Base-by-base conservation (phyloP, 2,797 vertebrate species). In the Acomys russatus region DNA sequence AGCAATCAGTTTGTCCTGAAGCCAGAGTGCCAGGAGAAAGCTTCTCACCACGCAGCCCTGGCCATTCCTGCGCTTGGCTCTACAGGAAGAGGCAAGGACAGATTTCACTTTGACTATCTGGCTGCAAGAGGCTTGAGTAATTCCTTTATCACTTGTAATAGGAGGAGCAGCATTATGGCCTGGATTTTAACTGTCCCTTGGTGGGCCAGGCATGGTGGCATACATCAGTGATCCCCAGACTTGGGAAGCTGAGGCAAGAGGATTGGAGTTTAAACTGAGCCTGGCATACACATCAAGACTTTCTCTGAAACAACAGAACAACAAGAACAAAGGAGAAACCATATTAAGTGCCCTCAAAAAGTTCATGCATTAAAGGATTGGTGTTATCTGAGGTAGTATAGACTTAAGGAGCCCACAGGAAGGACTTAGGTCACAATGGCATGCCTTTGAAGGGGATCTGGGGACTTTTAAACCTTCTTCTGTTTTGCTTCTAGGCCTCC, bases 111-210 rank as follows among this genome's bases (percentile, higher is more conserved):
- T 10, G 6, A 17, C 78, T 64, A 84, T 63, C 63, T 59, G 49
- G 51, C 25, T 91, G 33, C 54, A 59, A 64, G 14, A 88, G 80
- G 51, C n/a, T 59, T 89, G 44, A 44, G 25, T 79, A 74, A 76
- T 64, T 94, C 54, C 49, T 85, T n/a, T 49, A 71, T 74, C n/a
- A 80, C 22, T 68, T 84, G 23, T 92, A 74, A 44, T 23, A 94
- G 70, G 33, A 49, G 9, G 9, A 44, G 6, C 12, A 90, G 11
- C 28, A 35, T 22, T 51, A 61, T 8, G 22, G 35, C 66, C 82
- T 83, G 35, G 14, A 68, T 30, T 63, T 64, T 35, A 84, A 25
- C 18, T 54, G 38, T 44, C 15, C 22, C 44, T 49, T 44, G 66
- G 12, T 28, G 30, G 22, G 61, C 14, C 44, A n/a, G 35, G 44